These are phyloP conservation scores for Drosophila parabipectinata DNA, from an alignment of 1,140 invertebrate species.

Conservation along the genomic window DNA sequence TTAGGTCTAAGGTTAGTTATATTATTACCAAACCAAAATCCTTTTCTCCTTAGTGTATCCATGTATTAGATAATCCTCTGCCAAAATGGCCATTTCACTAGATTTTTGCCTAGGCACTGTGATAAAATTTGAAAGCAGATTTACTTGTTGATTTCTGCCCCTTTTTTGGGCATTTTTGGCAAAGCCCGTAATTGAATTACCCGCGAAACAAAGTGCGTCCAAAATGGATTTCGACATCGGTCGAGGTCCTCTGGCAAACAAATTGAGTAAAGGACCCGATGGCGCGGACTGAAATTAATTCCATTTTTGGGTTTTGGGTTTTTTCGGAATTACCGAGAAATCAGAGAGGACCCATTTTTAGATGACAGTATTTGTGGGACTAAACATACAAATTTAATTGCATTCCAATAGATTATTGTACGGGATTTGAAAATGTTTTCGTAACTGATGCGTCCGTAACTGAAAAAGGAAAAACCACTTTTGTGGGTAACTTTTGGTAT, in stretches of 20 bases:
- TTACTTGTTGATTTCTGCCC: conserved; percentile 74
- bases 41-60: neutral
- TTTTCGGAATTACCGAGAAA: neutral
- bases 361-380: conserved; percentile 3
- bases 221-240: conserved; percentile 52
- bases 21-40: conserved; percentile 6
- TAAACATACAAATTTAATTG: conserved; percentile 59
- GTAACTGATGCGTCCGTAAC: neutral
- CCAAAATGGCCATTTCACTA: conserved; percentile 36
- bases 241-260: conserved; percentile 1
- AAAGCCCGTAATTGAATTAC: conserved; percentile 61
- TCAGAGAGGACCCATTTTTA: conserved; percentile 10
- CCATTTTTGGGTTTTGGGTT: conserved; percentile 23
- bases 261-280: conserved; percentile 12
- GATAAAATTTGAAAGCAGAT: conserved; percentile 52
- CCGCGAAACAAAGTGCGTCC: conserved; percentile 53
- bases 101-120: conserved; percentile 23
- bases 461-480: neutral
- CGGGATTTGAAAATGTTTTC: neutral
- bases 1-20: neutral
- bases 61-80: neutral
- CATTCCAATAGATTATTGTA: conserved; percentile 43
- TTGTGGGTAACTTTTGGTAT: neutral
- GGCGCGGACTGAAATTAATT: conserved; percentile 24
- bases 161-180: conserved; percentile 1